Conservation (phyloP, 1,140 invertebrate genomes). For the Magallana ariakensis region DNA sequence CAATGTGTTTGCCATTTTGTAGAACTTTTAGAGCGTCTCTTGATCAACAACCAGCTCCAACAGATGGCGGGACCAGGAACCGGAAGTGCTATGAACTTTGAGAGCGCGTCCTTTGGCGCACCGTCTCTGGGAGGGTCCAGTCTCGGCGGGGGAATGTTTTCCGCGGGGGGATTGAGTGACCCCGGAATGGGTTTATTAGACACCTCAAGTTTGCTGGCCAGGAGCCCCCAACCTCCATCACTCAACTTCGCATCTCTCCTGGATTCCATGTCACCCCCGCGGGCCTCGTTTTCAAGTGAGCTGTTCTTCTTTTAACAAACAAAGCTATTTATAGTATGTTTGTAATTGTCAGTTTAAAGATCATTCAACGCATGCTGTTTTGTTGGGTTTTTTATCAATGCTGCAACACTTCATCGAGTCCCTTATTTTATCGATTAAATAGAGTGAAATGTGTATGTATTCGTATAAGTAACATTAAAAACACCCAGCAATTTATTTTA, state of each 20-base stretch:
- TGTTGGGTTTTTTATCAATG: no score
- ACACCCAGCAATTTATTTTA: no score
- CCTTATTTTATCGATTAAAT: no score
- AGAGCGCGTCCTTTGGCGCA: background rate
- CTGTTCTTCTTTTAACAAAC: no score
- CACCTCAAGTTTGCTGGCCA: background rate
- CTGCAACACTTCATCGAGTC: no score
- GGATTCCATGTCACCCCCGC: background rate
- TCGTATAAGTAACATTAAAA: no score
- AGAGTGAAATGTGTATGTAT: no score
- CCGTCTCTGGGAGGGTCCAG: background rate
- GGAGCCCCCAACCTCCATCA: background rate
- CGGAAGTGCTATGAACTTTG: background rate
- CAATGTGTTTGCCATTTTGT: background rate
- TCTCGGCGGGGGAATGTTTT: background rate
- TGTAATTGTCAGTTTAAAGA: no score
- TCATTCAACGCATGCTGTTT: no score
- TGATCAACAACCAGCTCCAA: slow-evolving; percentile 33
- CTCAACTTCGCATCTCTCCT: background rate
- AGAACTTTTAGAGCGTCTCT: slow-evolving; percentile 31
- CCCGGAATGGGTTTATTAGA: background rate
- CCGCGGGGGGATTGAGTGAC: background rate
- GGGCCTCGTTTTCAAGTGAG: background rate
- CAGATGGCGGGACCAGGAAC: background rate
- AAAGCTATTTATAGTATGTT: no score